These are phyloP conservation scores for Athene cunicularia DNA, from an alignment of 2,113 vertebrate genomes.

Conservation along the genomic window DNA sequence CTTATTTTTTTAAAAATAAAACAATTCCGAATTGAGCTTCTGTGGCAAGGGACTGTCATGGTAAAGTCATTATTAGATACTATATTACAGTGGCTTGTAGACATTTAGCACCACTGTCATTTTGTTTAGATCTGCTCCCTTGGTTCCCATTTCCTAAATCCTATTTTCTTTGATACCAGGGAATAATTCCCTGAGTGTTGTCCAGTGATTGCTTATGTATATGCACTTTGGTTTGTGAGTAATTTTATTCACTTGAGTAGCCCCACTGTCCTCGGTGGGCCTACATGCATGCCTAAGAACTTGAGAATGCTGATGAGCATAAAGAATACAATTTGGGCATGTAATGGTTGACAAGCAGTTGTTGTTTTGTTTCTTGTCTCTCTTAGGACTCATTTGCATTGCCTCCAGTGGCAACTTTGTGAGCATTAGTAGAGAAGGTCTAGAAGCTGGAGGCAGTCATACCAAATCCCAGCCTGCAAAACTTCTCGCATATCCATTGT, in stretches of 20 bases:
- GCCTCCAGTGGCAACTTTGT: slow-evolving; percentile 52
- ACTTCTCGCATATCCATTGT: not conserved
- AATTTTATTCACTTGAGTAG: slow-evolving; percentile 59
- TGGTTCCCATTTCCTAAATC: slow-evolving; percentile 55
- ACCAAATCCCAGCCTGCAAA: slow-evolving; percentile 22
- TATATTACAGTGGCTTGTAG: not conserved
- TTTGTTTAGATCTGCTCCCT: slow-evolving; percentile 47
- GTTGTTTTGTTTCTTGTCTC: slow-evolving; percentile 63
- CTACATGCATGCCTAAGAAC: slow-evolving; percentile 50
- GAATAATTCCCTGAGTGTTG: slow-evolving; percentile 3
- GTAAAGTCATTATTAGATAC: slow-evolving; percentile 26
- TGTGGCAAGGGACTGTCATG: not conserved
- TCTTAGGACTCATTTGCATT: slow-evolving; percentile 63
- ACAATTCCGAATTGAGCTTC: not conserved
- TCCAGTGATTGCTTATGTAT: slow-evolving; percentile 56
- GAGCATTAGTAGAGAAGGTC: slow-evolving; percentile 20
- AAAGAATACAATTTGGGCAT: slow-evolving; percentile 60
- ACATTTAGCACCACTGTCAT: not conserved
- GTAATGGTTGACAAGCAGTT: slow-evolving; percentile 58
- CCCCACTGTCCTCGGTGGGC: slow-evolving; percentile 30
- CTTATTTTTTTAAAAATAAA: not conserved
- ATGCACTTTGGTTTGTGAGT: slow-evolving; percentile 32
- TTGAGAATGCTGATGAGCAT: slow-evolving; percentile 56
- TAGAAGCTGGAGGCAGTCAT: slow-evolving; percentile 31
- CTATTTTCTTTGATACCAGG: slow-evolving; percentile 33